These are phyloP conservation scores for Pongo pygmaeus DNA, from an alignment of 2,113 vertebrate species.

Conservation along the genomic window DNA sequence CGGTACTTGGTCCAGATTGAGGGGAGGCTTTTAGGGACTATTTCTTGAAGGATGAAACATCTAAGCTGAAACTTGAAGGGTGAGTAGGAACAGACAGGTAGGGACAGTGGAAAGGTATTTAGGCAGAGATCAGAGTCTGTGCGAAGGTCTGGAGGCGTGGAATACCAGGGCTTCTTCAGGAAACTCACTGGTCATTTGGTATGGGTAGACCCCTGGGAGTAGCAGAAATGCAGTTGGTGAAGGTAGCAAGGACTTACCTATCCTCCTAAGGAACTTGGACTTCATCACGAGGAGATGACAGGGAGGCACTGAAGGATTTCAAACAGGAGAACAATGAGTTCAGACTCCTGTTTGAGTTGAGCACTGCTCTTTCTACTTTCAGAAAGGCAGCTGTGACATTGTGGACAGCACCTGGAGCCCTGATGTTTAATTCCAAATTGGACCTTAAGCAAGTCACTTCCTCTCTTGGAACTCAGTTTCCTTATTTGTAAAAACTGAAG, in stretches of 20 bases:
- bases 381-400: neutral
- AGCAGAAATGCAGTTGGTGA: neutral
- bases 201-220: neutral
- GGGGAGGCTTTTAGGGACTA: neutral
- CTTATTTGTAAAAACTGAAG: slow-evolving; percentile 15
- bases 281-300: neutral
- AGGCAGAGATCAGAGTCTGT: neutral
- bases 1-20: neutral
- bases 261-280: neutral
- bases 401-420: neutral
- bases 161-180: neutral
- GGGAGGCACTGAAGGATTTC: neutral
- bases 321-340: neutral
- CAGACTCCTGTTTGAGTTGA: neutral
- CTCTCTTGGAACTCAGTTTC: slow-evolving; percentile 54
- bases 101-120: neutral
- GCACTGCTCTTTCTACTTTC: neutral
- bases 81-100: neutral
- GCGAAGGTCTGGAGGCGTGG: neutral
- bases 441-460: slow-evolving; percentile 33
- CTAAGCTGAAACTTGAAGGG: neutral
- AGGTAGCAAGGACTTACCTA: neutral
- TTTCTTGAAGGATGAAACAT: neutral
- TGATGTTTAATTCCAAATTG: neutral
- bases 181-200: neutral